Conservation (phyloP, 2,888 invertebrate species). For the Ethmia dodecea region DNA sequence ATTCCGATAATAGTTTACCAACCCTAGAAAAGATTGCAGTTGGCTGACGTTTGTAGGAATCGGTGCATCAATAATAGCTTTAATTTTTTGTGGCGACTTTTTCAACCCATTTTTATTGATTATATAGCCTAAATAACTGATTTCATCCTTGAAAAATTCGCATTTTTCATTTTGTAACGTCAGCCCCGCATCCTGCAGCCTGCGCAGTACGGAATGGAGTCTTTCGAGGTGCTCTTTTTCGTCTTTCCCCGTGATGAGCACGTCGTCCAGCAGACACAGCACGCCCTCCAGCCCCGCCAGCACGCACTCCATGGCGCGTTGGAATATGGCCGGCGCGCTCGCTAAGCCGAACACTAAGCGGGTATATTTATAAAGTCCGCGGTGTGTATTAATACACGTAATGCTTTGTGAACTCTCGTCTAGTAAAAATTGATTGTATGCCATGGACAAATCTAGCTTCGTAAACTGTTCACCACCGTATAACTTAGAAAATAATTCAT, state of each 20-base stretch:
- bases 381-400: conserved; percentile 14
- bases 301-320: conserved; percentile 11
- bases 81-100: conserved; percentile 16
- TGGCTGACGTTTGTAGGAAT: conserved; percentile 11
- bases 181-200: conserved; percentile 18
- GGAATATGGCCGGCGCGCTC: conserved; percentile 16
- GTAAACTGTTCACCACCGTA: conserved; percentile 16
- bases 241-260: conserved; percentile 10
- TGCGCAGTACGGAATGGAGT: conserved; percentile 13
- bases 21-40: conserved; percentile 19
- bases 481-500: conserved; percentile 20
- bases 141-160: conserved; percentile 17
- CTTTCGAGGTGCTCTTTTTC: conserved; percentile 11
- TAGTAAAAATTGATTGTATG: conserved; percentile 16
- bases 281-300: conserved; percentile 2
- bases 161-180: conserved; percentile 17
- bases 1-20: conserved; percentile 13
- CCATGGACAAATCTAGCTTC: conserved; percentile 18
- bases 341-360: conserved; percentile 13
- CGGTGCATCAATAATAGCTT: conserved; percentile 13
- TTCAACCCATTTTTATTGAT: conserved; percentile 17
- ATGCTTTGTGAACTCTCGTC: conserved; percentile 10
- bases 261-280: conserved; percentile 10
- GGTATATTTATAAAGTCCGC: conserved; percentile 8
- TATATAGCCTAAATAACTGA: conserved; percentile 17